Percentiles rank a stretch among this genome's conserved stretches.
Conservation (phyloP, 2,888 invertebrate species). For the Mantis religiosa region DNA sequence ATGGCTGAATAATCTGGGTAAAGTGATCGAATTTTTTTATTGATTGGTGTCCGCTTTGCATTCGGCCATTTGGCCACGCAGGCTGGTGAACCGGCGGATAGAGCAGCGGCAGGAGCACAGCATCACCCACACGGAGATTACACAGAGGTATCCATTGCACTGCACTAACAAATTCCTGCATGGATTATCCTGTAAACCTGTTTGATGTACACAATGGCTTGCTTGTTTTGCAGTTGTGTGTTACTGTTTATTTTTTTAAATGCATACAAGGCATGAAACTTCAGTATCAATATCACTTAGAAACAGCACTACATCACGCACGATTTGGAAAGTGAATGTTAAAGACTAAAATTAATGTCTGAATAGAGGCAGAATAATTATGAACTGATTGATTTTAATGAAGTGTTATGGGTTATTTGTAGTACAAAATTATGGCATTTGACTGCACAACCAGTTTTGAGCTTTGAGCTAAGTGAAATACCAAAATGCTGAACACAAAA, state of each 20-base stretch:
- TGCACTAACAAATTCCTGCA: neutral
- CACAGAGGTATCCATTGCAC: conserved; percentile 51
- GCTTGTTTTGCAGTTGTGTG: neutral
- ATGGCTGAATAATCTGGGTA: conserved; percentile 13
- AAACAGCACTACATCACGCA: neutral
- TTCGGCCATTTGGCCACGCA: conserved; percentile 38
- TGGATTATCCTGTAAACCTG: conserved; percentile 1
- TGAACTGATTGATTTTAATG: neutral
- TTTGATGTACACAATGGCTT: conserved; percentile 11
- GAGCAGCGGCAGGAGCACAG: conserved; percentile 64
- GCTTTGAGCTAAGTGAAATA: neutral
- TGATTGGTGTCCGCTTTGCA: conserved; percentile 27
- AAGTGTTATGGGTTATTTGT: neutral
- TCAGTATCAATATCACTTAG: neutral
- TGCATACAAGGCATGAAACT: neutral
- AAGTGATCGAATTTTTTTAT: conserved; percentile 11
- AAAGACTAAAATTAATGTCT: neutral
- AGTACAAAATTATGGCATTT: neutral
- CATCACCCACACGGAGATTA: conserved; percentile 63
- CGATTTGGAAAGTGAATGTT: neutral
- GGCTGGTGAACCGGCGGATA: conserved; percentile 64
- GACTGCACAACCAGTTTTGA: neutral
- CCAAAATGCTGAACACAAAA: neutral
- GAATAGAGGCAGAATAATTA: neutral
- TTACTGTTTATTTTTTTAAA: neutral